Percentiles rank a stretch among this genome's conserved stretches.
Conservation (phyloP, 2,888 invertebrate genomes). For the Agonopterix subpropinquella region DNA sequence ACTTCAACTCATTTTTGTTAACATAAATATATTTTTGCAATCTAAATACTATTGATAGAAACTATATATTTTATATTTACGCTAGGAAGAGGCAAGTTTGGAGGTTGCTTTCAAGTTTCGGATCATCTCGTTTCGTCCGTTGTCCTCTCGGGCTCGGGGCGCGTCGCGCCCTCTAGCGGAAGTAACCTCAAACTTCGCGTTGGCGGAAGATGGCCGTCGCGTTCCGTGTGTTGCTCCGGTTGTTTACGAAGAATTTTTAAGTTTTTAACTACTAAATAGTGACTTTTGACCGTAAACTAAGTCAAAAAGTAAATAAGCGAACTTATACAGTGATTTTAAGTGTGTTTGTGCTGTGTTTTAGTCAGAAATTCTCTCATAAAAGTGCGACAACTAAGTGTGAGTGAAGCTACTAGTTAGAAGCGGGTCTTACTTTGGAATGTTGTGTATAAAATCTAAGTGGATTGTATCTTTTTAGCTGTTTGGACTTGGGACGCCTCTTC, state of each 20-base stretch:
- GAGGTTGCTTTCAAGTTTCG: too few species aligned
- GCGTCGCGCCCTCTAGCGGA: slow-evolving; percentile 47
- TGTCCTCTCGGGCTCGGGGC: not conserved
- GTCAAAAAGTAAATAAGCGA: slow-evolving; percentile 31
- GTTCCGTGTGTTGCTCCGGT: slow-evolving; percentile 64
- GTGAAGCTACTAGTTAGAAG: slow-evolving; percentile 62
- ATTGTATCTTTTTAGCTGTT: slow-evolving; percentile 50
- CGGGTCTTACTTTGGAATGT: slow-evolving; percentile 61
- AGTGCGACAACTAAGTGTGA: slow-evolving; percentile 53
- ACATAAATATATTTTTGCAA: too few species aligned
- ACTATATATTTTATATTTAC: too few species aligned
- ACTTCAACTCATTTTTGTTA: not conserved
- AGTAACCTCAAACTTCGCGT: slow-evolving; percentile 52
- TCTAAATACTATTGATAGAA: too few species aligned
- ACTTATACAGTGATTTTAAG: slow-evolving; percentile 25
- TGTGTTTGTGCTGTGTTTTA: slow-evolving; percentile 36
- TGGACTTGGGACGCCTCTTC: slow-evolving; percentile 37
- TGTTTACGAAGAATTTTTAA: slow-evolving; percentile 62
- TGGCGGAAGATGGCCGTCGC: slow-evolving; percentile 73
- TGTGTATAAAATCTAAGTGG: slow-evolving; percentile 62
- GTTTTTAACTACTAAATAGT: slow-evolving; percentile 49
- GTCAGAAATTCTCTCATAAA: slow-evolving; percentile 52
- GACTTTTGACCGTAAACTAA: slow-evolving; percentile 34
- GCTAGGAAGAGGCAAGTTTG: too few species aligned
- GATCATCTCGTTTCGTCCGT: not conserved